Evolutionary conservation across 2,888 invertebrate genomes (phyloP).

Genomic region (Strigamia transsilvanica): DNA sequence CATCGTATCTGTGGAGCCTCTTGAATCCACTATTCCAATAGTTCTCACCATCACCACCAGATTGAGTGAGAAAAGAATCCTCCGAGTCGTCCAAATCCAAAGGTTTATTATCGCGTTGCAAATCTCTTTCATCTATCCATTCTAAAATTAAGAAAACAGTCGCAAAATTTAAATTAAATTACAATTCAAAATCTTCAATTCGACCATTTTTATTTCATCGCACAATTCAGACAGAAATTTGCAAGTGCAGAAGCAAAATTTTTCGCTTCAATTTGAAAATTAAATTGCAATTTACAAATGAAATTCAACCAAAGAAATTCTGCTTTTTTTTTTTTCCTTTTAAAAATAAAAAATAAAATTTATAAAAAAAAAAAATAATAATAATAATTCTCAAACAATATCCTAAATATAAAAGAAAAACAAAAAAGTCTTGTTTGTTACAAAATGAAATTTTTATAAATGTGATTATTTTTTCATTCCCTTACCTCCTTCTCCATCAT

Average conservation of each 20-base stretch:
- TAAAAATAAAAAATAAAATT: neutral
- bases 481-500: slow-evolving; percentile 28
- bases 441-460: slow-evolving; percentile 37
- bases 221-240: too few species aligned
- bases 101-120: neutral
- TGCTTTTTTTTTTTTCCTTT: neutral
- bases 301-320: neutral
- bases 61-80: neutral
- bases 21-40: slow-evolving; percentile 77
- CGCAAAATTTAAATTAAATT: neutral
- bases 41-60: slow-evolving; percentile 16
- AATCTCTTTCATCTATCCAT: slow-evolving; percentile 9
- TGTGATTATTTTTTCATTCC: slow-evolving; percentile 41
- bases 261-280: neutral
- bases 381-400: neutral
- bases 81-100: neutral
- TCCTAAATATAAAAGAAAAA: neutral
- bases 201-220: too few species aligned
- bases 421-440: slow-evolving; percentile 7
- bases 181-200: neutral
- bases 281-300: slow-evolving; percentile 3
- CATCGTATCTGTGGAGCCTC: slow-evolving; percentile 87
- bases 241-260: neutral
- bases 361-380: slow-evolving; percentile 3
- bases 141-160: neutral